phyloP scores from a whole-genome alignment of 2,797 vertebrate species.

The Xenentodon cancila region DNA sequence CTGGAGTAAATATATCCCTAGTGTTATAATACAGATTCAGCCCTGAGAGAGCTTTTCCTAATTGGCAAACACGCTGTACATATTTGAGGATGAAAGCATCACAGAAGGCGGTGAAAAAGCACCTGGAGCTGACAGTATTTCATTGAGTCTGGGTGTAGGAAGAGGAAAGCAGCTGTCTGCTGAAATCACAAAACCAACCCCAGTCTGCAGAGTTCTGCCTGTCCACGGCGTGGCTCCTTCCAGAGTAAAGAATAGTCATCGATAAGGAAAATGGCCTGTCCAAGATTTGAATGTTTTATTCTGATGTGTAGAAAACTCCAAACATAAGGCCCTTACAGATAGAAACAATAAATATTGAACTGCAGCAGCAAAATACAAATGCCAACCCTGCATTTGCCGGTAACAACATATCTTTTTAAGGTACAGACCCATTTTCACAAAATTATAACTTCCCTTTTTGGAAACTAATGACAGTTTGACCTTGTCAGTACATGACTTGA shows the following conservation, averaged over 20 bases:
- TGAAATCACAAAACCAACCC: constrained; percentile 63
- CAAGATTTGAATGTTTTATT: constrained; percentile 31
- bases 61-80: neutral
- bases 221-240: constrained; percentile 33
- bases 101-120: constrained; percentile 32
- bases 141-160: constrained; percentile 58
- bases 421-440: too few species aligned
- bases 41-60: neutral
- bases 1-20: constrained; percentile 17
- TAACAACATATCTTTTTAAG: too few species aligned
- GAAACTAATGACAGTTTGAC: too few species aligned
- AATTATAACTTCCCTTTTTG: too few species aligned
- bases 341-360: too few species aligned
- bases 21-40: neutral
- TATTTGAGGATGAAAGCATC: constrained; percentile 44
- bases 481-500: too few species aligned
- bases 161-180: constrained; percentile 57
- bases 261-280: constrained; percentile 31
- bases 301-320: constrained; percentile 2
- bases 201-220: constrained; percentile 45
- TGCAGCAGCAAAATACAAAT: too few species aligned
- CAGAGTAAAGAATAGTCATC: constrained; percentile 27
- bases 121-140: constrained; percentile 42
- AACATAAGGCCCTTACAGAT: neutral
- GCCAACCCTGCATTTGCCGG: too few species aligned